Percentiles rank a stretch among this genome's conserved stretches.
Conservation (phyloP, 2,797 vertebrate species). For the Pseudopleuronectes americanus region DNA sequence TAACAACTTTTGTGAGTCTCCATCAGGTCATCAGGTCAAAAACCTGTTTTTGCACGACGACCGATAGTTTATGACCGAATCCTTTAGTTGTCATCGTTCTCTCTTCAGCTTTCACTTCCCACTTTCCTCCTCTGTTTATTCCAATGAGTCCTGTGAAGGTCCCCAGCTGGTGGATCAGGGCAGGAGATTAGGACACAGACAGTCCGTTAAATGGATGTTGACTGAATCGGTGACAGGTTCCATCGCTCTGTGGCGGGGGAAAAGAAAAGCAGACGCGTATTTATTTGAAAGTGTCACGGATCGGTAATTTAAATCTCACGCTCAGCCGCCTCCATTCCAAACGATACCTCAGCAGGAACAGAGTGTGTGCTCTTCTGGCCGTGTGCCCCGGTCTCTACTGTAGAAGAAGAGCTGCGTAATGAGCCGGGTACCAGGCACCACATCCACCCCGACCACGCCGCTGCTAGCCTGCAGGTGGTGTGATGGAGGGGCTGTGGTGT, state of each 20-base stretch:
- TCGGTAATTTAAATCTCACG: constrained; percentile 42
- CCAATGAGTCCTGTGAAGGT: no score
- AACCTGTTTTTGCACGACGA: no score
- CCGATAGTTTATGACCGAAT: no score
- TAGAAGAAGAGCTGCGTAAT: constrained; percentile 66
- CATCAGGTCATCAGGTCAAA: no score
- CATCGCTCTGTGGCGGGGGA: background rate
- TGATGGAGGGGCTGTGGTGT: constrained; percentile 59
- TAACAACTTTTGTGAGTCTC: no score
- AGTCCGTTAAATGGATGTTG: no score
- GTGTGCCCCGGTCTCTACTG: constrained; percentile 50
- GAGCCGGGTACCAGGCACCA: constrained; percentile 83
- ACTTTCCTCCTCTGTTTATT: no score
- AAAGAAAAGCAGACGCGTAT: constrained; percentile 44
- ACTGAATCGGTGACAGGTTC: no score
- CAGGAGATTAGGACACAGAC: no score
- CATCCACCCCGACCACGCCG: constrained; percentile 41
- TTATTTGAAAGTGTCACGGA: constrained; percentile 45
- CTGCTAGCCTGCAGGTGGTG: constrained; percentile 57
- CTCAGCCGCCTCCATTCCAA: constrained; percentile 17
- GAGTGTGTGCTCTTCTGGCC: constrained; percentile 40
- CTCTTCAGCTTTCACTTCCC: no score
- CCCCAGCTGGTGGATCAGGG: no score
- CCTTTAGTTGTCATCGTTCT: no score
- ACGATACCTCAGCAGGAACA: constrained; percentile 46